These are phyloP conservation scores for Limenitis camilla DNA, from an alignment of 2,888 invertebrate genomes.

Conservation along the genomic window DNA sequence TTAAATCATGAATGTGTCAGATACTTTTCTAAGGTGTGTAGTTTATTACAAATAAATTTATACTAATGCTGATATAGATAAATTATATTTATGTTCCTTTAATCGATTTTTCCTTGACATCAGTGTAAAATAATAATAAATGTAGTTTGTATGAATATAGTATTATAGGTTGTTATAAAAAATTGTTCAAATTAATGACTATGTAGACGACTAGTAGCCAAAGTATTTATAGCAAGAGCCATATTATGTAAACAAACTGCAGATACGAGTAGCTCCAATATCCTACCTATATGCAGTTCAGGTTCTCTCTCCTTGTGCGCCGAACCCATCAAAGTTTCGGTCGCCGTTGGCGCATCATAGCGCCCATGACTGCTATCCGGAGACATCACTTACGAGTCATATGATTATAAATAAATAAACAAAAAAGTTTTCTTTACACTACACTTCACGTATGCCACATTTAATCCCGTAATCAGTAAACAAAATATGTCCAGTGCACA, in stretches of 20 bases:
- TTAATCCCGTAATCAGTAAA: slow-evolving; percentile 39
- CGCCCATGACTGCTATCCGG: slow-evolving; percentile 79
- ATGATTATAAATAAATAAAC: slow-evolving; percentile 40
- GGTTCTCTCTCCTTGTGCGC: slow-evolving; percentile 76
- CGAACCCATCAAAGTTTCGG: slow-evolving; percentile 65
- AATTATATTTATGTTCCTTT: too few relatives aligned
- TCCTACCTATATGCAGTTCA: slow-evolving; percentile 81
- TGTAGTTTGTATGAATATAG: too few relatives aligned
- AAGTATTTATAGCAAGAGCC: not conserved
- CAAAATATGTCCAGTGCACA: slow-evolving; percentile 41
- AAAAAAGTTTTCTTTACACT: slow-evolving; percentile 52
- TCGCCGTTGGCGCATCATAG: slow-evolving; percentile 71
- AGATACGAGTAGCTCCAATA: not conserved
- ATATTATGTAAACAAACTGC: slow-evolving; percentile 22
- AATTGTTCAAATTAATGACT: not conserved
- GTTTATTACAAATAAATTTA: too few relatives aligned
- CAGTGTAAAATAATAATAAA: too few relatives aligned
- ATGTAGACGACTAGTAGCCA: not conserved
- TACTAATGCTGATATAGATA: too few relatives aligned
- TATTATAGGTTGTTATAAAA: not conserved
- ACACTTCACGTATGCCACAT: slow-evolving; percentile 67
- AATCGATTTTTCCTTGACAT: too few relatives aligned
- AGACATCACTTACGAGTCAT: slow-evolving; percentile 75
- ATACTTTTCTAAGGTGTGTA: too few relatives aligned
- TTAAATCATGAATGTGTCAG: too few relatives aligned